Percentiles rank a stretch among this genome's conserved stretches.
phyloP scores from a whole-genome alignment of 2,888 invertebrate genomes.

The Abrostola triplasia region DNA sequence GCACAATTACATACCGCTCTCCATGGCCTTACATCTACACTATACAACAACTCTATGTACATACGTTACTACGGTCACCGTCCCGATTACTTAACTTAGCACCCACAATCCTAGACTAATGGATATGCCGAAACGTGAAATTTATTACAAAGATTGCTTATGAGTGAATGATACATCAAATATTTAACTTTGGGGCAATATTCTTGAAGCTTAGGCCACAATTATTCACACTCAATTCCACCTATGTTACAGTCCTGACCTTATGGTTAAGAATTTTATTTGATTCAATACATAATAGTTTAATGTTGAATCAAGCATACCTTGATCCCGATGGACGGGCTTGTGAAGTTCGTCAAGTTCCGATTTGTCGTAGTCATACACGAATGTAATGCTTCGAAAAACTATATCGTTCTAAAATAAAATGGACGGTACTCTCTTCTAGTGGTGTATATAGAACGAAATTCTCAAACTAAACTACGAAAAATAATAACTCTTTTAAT shows the following conservation, averaged over 20 bases:
- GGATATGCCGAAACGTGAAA: conserved; percentile 73
- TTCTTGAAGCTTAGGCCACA: conserved; percentile 63
- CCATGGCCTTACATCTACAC: conserved; percentile 61
- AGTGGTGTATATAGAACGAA: conserved; percentile 44
- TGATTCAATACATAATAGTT: conserved; percentile 37
- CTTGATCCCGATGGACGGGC: conserved; percentile 63
- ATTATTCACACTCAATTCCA: conserved; percentile 18
- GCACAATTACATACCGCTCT: conserved; percentile 44
- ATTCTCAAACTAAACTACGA: conserved; percentile 49
- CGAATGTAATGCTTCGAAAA: conserved; percentile 43
- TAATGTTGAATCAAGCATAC: conserved; percentile 46
- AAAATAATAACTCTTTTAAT: conserved; percentile 47
- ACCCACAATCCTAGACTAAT: conserved; percentile 78
- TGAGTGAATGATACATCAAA: conserved; percentile 53
- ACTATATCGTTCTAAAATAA: conserved; percentile 51
- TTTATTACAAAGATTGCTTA: conserved; percentile 60
- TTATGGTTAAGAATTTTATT: conserved; percentile 24
- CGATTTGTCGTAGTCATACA: conserved; percentile 35
- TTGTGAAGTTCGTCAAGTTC: conserved; percentile 53
- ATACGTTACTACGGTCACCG: conserved; percentile 64
- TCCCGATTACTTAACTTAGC: conserved; percentile 72
- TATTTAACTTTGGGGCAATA: conserved; percentile 63
- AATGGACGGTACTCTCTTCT: conserved; percentile 57
- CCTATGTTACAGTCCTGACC: conserved; percentile 26
- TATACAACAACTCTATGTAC: conserved; percentile 74